Evolutionary conservation across 2,113 vertebrate genomes (phyloP).

Genomic region (Heptranchias perlo): DNA sequence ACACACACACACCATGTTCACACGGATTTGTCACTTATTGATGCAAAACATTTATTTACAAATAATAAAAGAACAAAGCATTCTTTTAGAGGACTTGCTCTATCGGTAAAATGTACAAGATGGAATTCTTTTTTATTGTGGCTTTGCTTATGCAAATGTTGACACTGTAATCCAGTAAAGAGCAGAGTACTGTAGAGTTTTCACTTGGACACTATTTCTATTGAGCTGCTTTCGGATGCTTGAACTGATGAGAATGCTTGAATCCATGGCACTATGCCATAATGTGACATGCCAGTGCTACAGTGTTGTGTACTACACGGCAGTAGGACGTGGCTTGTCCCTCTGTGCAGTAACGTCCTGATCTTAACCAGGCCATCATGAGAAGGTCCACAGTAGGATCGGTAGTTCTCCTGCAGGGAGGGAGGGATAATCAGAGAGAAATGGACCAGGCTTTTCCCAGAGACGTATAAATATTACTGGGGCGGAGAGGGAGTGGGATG

Average conservation of each 20-base stretch:
- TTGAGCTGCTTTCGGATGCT: background rate
- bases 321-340: background rate
- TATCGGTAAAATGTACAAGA: background rate
- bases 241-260: too few relatives aligned
- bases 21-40: constrained; percentile 31
- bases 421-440: background rate
- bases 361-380: too few relatives aligned
- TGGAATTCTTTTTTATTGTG: background rate
- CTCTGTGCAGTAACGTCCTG: background rate
- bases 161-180: background rate
- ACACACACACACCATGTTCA: background rate
- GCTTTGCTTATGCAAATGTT: background rate
- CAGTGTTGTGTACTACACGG: background rate
- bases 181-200: background rate
- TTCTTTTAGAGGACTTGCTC: background rate
- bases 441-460: background rate
- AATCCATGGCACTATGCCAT: too few relatives aligned
- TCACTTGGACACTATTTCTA: background rate
- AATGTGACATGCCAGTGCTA: too few relatives aligned
- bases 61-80: background rate
- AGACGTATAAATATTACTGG: background rate
- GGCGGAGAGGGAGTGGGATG: too few relatives aligned
- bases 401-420: background rate
- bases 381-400: background rate
- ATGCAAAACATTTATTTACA: background rate